Evolutionary conservation across 2,797 vertebrate species (phyloP).

Genomic region (Coluber constrictor): DNA sequence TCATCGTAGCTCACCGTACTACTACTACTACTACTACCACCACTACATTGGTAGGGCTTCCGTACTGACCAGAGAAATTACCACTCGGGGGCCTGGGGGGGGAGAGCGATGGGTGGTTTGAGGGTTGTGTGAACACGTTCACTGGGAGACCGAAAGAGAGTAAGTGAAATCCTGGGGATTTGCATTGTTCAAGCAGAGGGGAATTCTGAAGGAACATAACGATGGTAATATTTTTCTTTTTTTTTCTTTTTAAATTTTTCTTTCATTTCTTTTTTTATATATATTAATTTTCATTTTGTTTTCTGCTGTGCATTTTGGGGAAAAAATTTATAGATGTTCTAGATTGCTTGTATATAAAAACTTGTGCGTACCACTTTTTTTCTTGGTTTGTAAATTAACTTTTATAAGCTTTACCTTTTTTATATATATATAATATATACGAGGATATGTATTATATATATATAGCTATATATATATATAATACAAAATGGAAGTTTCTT

Average conservation of each 20-base stretch:
- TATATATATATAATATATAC: constrained; percentile 82
- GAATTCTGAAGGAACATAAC: constrained; percentile 64
- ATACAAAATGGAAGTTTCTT: constrained; percentile 86
- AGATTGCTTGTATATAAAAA: constrained; percentile 91
- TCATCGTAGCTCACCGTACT: constrained; percentile 66
- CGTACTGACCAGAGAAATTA: constrained; percentile 67
- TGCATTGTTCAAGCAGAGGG: constrained; percentile 58
- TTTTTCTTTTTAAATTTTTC: constrained; percentile 58
- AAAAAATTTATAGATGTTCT: constrained; percentile 79
- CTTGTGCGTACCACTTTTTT: constrained; percentile 97
- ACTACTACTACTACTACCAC: constrained; percentile 55
- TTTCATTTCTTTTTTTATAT: constrained; percentile 65
- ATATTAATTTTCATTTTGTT: constrained; percentile 66
- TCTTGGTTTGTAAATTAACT: constrained; percentile 99
- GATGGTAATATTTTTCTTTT: constrained; percentile 67
- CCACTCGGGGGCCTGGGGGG: constrained; percentile 63
- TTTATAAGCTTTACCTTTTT: constrained; percentile 99
- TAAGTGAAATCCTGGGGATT: not conserved
- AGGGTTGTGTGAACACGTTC: constrained; percentile 34
- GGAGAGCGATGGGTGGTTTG: not conserved
- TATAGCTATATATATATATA: constrained; percentile 88
- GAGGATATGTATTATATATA: constrained; percentile 69
- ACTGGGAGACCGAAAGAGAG: not conserved
- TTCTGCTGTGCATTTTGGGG: constrained; percentile 93
- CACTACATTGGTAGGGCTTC: constrained; percentile 72